Evolutionary conservation across 1,140 invertebrate species (phyloP).

Genomic region (Drosophila funebris): DNA sequence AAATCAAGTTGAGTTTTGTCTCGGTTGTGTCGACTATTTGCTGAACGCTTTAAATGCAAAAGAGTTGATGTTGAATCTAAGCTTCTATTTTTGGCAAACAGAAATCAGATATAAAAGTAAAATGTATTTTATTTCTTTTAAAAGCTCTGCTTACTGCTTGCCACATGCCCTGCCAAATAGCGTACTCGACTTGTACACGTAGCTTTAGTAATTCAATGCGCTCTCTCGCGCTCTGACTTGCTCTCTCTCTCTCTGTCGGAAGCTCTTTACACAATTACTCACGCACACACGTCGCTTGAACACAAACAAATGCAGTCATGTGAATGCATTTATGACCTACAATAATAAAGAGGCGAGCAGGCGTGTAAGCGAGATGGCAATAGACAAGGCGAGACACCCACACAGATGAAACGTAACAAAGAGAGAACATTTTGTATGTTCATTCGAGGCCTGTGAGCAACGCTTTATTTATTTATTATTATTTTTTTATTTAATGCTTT

Average conservation of each 20-base stretch:
- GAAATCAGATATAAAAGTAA: background rate
- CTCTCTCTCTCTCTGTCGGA: background rate
- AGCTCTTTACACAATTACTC: background rate
- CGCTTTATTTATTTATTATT: slow-evolving; percentile 8
- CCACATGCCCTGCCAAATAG: slow-evolving; percentile 1
- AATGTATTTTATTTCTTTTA: background rate
- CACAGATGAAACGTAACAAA: slow-evolving; percentile 1
- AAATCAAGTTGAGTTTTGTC: background rate
- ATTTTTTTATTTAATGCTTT: background rate
- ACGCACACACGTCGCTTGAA: slow-evolving; percentile 8
- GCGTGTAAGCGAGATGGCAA: slow-evolving; percentile 43
- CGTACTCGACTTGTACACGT: slow-evolving; percentile 27
- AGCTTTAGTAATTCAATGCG: slow-evolving; percentile 7
- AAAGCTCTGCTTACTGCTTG: background rate
- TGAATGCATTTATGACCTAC: slow-evolving; percentile 75
- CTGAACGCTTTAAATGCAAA: background rate
- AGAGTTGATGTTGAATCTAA: background rate
- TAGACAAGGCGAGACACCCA: slow-evolving; percentile 18
- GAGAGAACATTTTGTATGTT: slow-evolving; percentile 19
- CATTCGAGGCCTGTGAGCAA: slow-evolving; percentile 3
- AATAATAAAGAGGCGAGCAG: slow-evolving; percentile 52
- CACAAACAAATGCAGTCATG: slow-evolving; percentile 59
- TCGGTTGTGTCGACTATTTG: background rate
- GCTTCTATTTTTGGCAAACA: background rate
- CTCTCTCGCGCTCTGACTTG: slow-evolving; percentile 8